phyloP scores from a whole-genome alignment of 2,113 vertebrate species.

The rat (Rattus norvegicus) region DNA sequence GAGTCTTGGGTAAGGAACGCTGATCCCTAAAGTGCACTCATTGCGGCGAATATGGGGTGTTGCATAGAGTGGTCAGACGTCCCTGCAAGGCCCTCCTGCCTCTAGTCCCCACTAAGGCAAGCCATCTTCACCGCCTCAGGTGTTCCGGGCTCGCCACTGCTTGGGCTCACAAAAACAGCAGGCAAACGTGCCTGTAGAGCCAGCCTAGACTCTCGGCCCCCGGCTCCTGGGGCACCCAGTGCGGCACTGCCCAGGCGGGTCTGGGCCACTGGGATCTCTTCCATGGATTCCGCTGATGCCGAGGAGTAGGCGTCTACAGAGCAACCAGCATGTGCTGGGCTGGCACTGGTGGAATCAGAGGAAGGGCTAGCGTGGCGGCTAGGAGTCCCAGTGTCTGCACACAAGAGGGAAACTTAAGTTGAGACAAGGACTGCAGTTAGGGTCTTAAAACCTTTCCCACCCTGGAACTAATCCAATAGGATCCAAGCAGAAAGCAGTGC shows the following conservation, averaged over 20 bases:
- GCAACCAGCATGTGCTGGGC: conserved; percentile 84
- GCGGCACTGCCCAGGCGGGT: conserved; percentile 89
- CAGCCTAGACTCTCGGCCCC: conserved; percentile 70
- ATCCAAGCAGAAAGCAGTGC: conserved; percentile 77
- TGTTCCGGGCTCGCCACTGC: conserved; percentile 85
- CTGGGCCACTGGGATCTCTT: conserved; percentile 94
- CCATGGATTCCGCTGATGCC: conserved; percentile 92
- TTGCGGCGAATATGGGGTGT: conserved; percentile 27
- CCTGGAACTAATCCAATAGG: neutral
- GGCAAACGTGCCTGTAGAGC: conserved; percentile 86
- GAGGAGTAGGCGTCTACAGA: conserved; percentile 91
- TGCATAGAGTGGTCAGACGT: conserved; percentile 71
- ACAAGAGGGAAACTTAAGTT: neutral
- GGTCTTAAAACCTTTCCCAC: neutral
- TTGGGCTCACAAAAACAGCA: conserved; percentile 89
- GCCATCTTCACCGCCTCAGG: neutral
- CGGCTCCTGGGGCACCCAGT: conserved; percentile 20
- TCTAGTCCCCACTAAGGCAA: conserved; percentile 6
- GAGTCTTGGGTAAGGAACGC: conserved; percentile 28
- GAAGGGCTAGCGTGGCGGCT: conserved; percentile 55
- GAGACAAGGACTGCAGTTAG: fast-evolving
- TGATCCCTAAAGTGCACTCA: conserved; percentile 76
- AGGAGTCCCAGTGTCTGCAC: neutral
- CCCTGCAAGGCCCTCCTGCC: neutral
- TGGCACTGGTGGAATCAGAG: conserved; percentile 74